Evolutionary conservation across 2,888 invertebrate species (phyloP), one percentile per base, ranked within the genome.

Genomic region (Zeuzera pyrina): DNA sequence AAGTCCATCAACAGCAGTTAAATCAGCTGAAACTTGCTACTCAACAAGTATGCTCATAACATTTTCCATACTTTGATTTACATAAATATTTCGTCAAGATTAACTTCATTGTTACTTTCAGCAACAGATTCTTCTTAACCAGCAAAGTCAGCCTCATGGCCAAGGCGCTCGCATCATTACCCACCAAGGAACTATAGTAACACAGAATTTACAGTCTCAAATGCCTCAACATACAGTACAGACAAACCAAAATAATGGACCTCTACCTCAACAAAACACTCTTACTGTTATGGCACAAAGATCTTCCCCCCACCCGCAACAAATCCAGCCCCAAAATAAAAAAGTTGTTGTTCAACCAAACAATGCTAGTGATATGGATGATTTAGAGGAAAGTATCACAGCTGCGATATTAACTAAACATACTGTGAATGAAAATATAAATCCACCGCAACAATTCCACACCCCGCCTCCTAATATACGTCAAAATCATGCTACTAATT

Each of bases 381-480:
- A 85, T 50, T 62, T 85, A 15, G 85, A 85, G 48, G 84, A 85
- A 23, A 85, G 85, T 42, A 85, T 85, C 36, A 78, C 83, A 5
- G 85, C 85, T 2, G 85, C 85, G 2, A 81, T 84, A 39, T 60
- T 85, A 10, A 70, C 69, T 24, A 83, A 81, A 38, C 68, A 69
- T 39, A 59, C 69, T 0, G 64, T 69, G 2, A 61, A 43, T 12
- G 76, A 77, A 6, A 34, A 35, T 0, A 45, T 60, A 28, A 58
- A 40, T 25, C 42, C 49, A 4, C 57, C 67, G 1, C 72, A 65
- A 34, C 73, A 72, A 33, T 74, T 60, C 41, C 67, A 69, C 36
- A 53, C 68, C 0, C 58, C 64, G 4, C 59, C 71, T 23, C 65
- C 71, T 2, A 31, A 51, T 3, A 40, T 70, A 34, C 55, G 73